Conservation (phyloP, 2,113 vertebrate genomes). For the Lycocorax pyrrhopterus region DNA sequence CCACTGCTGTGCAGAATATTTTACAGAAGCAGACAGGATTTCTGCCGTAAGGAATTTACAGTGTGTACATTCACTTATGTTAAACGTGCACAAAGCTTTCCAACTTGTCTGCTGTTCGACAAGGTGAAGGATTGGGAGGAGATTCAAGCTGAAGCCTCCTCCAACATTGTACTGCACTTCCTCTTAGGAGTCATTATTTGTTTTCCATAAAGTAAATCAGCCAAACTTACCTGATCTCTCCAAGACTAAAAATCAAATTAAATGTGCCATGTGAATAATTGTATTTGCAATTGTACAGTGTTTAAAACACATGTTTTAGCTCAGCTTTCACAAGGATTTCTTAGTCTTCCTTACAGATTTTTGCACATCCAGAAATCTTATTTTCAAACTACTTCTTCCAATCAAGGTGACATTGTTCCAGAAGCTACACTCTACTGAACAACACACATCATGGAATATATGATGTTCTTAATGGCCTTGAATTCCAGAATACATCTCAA, state of each 20-base stretch:
- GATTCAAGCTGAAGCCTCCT: not conserved
- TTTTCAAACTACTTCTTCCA: not conserved
- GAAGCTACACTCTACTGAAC: not conserved
- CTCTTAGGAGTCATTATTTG: not conserved
- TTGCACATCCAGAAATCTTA: not conserved
- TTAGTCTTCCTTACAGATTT: not conserved
- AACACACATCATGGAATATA: not conserved
- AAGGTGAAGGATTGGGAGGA: not conserved
- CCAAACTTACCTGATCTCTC: not conserved
- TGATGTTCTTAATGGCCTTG: not conserved
- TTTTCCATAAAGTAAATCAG: not conserved
- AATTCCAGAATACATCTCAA: not conserved
- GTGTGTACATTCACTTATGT: not conserved
- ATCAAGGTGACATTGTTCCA: not conserved
- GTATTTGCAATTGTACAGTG: not conserved
- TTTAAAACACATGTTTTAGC: not conserved
- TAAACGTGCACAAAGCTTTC: not conserved
- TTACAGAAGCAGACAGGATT: not conserved
- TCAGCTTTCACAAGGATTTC: not conserved
- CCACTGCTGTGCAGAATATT: not conserved
- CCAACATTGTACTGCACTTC: not conserved
- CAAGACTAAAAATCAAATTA: not conserved
- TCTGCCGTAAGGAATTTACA: not conserved
- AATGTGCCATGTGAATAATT: not conserved
- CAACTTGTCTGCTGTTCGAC: not conserved